Evolutionary conservation across 2,888 invertebrate genomes (phyloP), one percentile per base, ranked within the genome.

Genomic region (Lacanobia wlatinum): DNA sequence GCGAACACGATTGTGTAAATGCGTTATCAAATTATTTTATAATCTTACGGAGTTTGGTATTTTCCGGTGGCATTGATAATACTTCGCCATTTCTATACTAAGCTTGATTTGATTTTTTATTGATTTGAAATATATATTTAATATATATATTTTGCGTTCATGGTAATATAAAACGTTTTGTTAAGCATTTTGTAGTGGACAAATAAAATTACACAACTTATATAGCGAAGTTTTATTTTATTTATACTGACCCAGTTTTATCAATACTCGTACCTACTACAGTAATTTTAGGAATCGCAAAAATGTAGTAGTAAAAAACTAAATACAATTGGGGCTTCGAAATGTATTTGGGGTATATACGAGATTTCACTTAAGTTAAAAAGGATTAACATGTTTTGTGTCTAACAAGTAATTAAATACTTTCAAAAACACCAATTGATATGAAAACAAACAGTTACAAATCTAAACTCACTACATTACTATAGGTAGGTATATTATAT

Each of bases 111-210:
- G 8, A 48, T 8, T 70, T 64, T 68, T 34, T 10, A 65, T 56
- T 70, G 53, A 76, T 21, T 60, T 68, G 21, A 53, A 74, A 78
- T 78, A 62, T 43, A 9, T 61, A 55, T 7, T 38, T 70, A 70
- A 85, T 64, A 34, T 72, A 61, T 76, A 80, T 56, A 72, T 56
- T 63, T 52, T 63, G 52, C 48, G 69, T 61, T 53, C 43, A 43
- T 70, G 73, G 55, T 70, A 46, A 61, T 79, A 65, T 60, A 70
- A 61, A 65, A 48, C 65, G 67, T 63, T 71, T 67, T 77, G 73
- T 77, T 75, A 78, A 72, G 84, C 68, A 81, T 80, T 80, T 82
- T 82, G 72, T 84, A 79, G 79, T 78, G 85, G 82, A 70, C 73
- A 72, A 84, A 86, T 86, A 86, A 84, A 86, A 66, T 66, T 71